phyloP scores from a whole-genome alignment of 2,888 invertebrate genomes.

The Flexamia atlantica region DNA sequence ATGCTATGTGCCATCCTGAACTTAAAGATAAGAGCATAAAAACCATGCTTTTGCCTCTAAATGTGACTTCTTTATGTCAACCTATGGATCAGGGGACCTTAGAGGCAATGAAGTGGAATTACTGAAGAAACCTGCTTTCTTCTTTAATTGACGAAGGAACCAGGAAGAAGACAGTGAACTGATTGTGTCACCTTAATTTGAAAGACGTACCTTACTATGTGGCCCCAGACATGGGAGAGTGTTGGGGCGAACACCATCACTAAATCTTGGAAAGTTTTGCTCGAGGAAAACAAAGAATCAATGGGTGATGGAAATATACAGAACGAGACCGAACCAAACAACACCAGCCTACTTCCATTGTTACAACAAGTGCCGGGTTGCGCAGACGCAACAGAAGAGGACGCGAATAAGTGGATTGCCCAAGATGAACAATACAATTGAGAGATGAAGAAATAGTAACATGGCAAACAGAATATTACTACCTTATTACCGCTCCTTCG shows the following conservation, averaged over 20 bases:
- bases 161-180: conserved; percentile 33
- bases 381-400: conserved; percentile 44
- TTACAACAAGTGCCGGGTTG: conserved; percentile 46
- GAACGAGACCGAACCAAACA: conserved; percentile 33
- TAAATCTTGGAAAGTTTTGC: conserved; percentile 58
- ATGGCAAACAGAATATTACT: conserved; percentile 48
- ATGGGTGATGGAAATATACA: conserved; percentile 9
- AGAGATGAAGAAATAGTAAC: conserved; percentile 54
- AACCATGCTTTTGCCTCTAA: conserved; percentile 54
- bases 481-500: too few species aligned
- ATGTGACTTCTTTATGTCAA: conserved; percentile 48
- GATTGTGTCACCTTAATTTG: conserved; percentile 43
- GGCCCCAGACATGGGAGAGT: conserved; percentile 49
- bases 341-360: conserved; percentile 50
- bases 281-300: conserved; percentile 22
- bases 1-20: conserved; percentile 47
- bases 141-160: conserved; percentile 56
- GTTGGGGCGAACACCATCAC: conserved; percentile 17
- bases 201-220: conserved; percentile 54
- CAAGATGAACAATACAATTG: conserved; percentile 47
- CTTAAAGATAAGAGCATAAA: conserved; percentile 53
- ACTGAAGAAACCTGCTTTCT: conserved; percentile 50
- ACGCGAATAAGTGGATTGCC: conserved; percentile 47
- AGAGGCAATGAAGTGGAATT: conserved; percentile 54
- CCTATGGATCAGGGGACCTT: conserved; percentile 61